Base-by-base conservation (phyloP, 2,113 vertebrate genomes). In the Amia ocellicauda region DNA sequence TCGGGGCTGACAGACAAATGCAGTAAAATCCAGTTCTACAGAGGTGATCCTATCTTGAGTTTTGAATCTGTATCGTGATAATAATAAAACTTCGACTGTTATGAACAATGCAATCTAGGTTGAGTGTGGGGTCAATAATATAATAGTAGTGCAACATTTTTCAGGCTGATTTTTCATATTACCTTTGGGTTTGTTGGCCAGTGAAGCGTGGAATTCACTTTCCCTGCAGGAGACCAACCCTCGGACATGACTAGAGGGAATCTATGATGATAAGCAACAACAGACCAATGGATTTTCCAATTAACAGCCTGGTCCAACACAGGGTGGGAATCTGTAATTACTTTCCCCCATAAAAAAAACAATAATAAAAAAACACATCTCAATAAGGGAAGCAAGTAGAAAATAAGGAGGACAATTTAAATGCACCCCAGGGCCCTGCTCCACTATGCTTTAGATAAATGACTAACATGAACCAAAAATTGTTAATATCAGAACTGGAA, bases 311-410 rank as follows among this genome's bases (percentile, higher is more conserved):
- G n/a, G 28, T n/a, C 50, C 49, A 14, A 5, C 31, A 9, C 42
- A 29, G 11, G 17, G 20, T 41, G 56, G 29, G 22, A 24, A 52
- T 17, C 20, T 13, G 64, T 53, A n/a, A 59, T 51, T 60, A 43
- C 49, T n/a, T 23, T 53, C 36, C 55, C 47, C 63, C 56, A 64
- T 64, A 49, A 64, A 24, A 26, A 36, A 36, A n/a, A n/a, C n/a
- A n/a, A n/a, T n/a, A 64, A 64, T 64, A 49, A 64, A 24, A 26
- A 36, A 36, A n/a, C 17, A 24, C 16, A 26, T 41, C 27, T 29
- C 24, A 36, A 50, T 43, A 20, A 40, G 23, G 45, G 20, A 8
- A 7, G 24, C 27, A 52, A 26, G 41, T 41, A 36, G 31, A 63
- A 29, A 51, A 23, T 50, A 8, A 23, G 50, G 22, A 49, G 49